phyloP scores from a whole-genome alignment of 1,140 invertebrate species.

The Caenorhabditis brenneri region DNA sequence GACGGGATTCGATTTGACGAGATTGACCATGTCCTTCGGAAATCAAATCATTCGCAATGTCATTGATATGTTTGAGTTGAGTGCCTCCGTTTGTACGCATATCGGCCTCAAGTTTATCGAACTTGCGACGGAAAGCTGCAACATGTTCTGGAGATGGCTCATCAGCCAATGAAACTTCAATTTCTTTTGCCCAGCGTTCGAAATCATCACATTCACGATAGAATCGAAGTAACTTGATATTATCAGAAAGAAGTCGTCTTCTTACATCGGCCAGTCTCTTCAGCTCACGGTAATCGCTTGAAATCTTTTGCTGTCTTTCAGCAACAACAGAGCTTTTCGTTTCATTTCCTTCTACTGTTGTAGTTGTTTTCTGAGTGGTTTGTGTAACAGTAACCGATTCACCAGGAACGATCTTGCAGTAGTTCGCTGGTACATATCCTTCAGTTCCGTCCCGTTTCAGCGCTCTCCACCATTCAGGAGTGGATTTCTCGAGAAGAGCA shows the following conservation, averaged over 20 bases:
- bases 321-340: conserved; percentile 76
- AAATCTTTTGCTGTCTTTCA: conserved; percentile 81
- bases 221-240: conserved; percentile 89
- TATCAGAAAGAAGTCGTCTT: conserved; percentile 84
- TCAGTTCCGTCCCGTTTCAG: conserved; percentile 85
- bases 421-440: conserved; percentile 96
- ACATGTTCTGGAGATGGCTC: conserved; percentile 87
- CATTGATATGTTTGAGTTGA: conserved; percentile 85
- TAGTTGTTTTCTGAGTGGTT: conserved; percentile 58
- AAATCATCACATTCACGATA: conserved; percentile 97
- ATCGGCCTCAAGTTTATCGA: conserved; percentile 48
- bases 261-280: conserved; percentile 80
- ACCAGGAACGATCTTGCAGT: conserved; percentile 89
- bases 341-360: conserved; percentile 59
- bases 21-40: conserved; percentile 85
- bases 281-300: conserved; percentile 81
- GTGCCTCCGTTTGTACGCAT: conserved; percentile 81
- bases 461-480: conserved; percentile 97
- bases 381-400: conserved; percentile 78
- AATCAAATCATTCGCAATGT: conserved; percentile 84
- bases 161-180: conserved; percentile 83
- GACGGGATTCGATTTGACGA: conserved; percentile 81
- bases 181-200: conserved; percentile 94
- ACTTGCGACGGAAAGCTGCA: conserved; percentile 75
- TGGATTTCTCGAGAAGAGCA: conserved; percentile 91